These are phyloP conservation scores for Hydractinia symbiolongicarpus DNA, from an alignment of 30 jellyfish, hydroid and myxozoan genomes.

Conservation along the genomic window DNA sequence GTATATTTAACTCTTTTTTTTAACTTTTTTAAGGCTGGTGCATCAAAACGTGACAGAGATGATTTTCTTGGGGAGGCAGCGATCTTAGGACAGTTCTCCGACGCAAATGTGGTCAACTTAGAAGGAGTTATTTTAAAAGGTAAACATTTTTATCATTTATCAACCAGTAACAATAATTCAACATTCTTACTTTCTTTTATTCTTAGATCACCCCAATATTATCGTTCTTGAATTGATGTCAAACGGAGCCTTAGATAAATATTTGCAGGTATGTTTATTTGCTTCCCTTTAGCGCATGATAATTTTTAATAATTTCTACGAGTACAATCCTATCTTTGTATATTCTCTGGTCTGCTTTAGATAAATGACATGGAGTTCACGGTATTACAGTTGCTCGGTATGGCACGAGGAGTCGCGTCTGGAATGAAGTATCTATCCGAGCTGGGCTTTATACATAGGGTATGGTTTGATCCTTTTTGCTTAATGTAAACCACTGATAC, in stretches of 20 bases:
- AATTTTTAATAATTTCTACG: not conserved
- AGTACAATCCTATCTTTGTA: not conserved
- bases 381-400: conserved; percentile 71
- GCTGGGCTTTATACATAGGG: conserved; percentile 88
- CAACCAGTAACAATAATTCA: not conserved
- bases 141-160: not conserved
- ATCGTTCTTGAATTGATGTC: conserved; percentile 88
- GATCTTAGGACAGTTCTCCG: conserved; percentile 60
- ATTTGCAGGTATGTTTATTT: conserved; percentile 44
- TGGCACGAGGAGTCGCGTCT: conserved; percentile 97
- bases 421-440: conserved; percentile 96
- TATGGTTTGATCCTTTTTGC: conserved; percentile 18
- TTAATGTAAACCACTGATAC: too few relatives aligned
- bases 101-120: conserved; percentile 45
- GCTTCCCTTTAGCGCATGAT: not conserved
- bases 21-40: conserved; percentile 45
- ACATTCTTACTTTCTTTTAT: not conserved
- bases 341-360: conserved; percentile 14
- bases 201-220: conserved; percentile 66
- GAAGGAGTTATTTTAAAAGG: conserved; percentile 67
- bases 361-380: conserved; percentile 70
- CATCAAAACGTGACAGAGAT: conserved; percentile 47
- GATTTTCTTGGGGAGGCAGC: conserved; percentile 60
- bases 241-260: conserved; percentile 81
- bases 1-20: too few relatives aligned